Percentiles rank a stretch among this genome's conserved stretches.
phyloP scores from a whole-genome alignment of 1,140 invertebrate genomes.

The Vanessa tameamea region DNA sequence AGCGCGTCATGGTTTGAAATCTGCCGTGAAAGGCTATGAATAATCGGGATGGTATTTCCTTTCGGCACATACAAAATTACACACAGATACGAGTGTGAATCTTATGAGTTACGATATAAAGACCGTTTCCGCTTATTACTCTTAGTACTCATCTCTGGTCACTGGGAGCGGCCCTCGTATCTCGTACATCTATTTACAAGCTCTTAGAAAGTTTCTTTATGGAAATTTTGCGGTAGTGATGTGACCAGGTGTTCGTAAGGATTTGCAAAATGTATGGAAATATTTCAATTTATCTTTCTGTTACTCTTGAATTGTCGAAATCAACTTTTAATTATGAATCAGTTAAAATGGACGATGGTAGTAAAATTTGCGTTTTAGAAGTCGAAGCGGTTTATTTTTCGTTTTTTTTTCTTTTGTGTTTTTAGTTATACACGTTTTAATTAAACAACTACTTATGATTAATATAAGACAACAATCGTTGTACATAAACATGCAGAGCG shows the following conservation, averaged over 20 bases:
- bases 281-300: conserved; percentile 1
- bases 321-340: neutral
- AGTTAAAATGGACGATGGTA: neutral
- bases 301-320: neutral
- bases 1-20: conserved; percentile 24
- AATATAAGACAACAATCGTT: neutral
- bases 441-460: neutral
- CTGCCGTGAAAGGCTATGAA: conserved; percentile 60
- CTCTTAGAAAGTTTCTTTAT: conserved; percentile 42
- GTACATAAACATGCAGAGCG: neutral
- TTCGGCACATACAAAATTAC: conserved; percentile 14
- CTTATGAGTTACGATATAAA: neutral
- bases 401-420: neutral
- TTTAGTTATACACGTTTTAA: neutral
- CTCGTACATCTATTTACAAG: conserved; percentile 35
- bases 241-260: neutral
- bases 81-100: neutral
- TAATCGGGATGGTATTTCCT: conserved; percentile 62
- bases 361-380: neutral
- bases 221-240: conserved; percentile 15
- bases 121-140: neutral
- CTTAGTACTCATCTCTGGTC: neutral
- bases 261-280: conserved; percentile 10
- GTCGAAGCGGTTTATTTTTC: neutral
- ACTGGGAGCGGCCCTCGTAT: conserved; percentile 25